Evolutionary conservation across 2,888 invertebrate species (phyloP).

Genomic region (Nomada goodeniana): DNA sequence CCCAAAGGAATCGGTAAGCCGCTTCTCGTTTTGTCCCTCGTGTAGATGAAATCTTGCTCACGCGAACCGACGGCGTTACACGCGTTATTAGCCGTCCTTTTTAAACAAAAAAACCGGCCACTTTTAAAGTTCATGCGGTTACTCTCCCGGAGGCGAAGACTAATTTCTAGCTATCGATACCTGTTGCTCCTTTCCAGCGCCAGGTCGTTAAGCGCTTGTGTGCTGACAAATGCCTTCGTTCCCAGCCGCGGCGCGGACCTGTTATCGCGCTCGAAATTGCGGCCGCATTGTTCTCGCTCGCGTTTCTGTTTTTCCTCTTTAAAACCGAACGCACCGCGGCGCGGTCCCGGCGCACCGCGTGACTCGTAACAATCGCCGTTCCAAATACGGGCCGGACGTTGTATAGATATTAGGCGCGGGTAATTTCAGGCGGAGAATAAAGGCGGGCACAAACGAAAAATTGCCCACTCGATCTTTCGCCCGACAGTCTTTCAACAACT

Average conservation of each 20-base stretch:
- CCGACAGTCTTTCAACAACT: neutral
- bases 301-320: constrained; percentile 58
- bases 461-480: constrained; percentile 17
- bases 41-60: constrained; percentile 8
- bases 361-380: constrained; percentile 48
- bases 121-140: constrained; percentile 20
- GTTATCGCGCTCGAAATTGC: constrained; percentile 57
- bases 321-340: constrained; percentile 24
- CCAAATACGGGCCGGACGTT: constrained; percentile 42
- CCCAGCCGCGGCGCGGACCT: constrained; percentile 21
- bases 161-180: constrained; percentile 68
- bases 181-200: constrained; percentile 57
- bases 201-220: constrained; percentile 53
- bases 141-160: constrained; percentile 48
- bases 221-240: constrained; percentile 56
- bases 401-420: constrained; percentile 42
- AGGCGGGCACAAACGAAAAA: constrained; percentile 9
- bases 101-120: neutral
- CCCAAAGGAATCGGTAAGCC: constrained; percentile 23
- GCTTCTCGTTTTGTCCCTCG: constrained; percentile 4
- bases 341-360: constrained; percentile 3
- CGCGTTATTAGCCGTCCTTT: constrained; percentile 37
- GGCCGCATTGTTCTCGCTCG: constrained; percentile 50
- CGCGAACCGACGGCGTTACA: constrained; percentile 22
- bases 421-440: constrained; percentile 19